Base-by-base conservation (phyloP, 2,797 vertebrate genomes). In the Chrosomus eos region DNA sequence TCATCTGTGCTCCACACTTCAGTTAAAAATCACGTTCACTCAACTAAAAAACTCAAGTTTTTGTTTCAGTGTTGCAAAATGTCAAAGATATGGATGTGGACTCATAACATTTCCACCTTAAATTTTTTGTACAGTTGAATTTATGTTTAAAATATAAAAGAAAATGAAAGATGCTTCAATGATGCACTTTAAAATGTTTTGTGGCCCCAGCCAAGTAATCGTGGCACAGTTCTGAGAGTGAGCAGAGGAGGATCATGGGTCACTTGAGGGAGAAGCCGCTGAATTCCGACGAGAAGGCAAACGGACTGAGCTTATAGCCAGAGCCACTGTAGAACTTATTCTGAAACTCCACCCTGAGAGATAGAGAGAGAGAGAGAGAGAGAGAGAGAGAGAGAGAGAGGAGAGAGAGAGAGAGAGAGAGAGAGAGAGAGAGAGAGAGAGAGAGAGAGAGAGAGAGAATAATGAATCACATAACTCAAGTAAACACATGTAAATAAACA, bases 301-400 rank as follows among this genome's bases (percentile, higher is more conserved):
- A 90, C 3, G 89, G 87, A 48, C 40, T 81, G 72, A 91, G 86
- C 67, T 90, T 90, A 76, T 90, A 90, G 23, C 89, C 90, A 5
- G 88, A 31, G 26, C 89, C 91, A 51, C 89, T 90, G 85, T 90
- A 91, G 80, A 90, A 92, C 70, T 92, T 90, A 86, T 90, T 91
- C 87, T 90, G 89, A 60, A 90, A 90, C 84, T 90, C 91, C 78
- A 91, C 90, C 89, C 88, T 89, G 53, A 45, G 28, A 67, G 3
- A 74, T 13, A 21, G 11, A 51, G 26, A 60, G 72, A 48, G 26
- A 43, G 21, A 55, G 60, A 53, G 18, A 21, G 51, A 18, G 45
- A 6, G 16, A 18, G 45, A 18, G 45, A 6, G 45, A 48, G 14
- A 48, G 14, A 16, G 45, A 16, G 45, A 16, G 13, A 45, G 43